Conservation (phyloP, 1,140 invertebrate genomes). For the Ptiloglossa arizonensis region DNA sequence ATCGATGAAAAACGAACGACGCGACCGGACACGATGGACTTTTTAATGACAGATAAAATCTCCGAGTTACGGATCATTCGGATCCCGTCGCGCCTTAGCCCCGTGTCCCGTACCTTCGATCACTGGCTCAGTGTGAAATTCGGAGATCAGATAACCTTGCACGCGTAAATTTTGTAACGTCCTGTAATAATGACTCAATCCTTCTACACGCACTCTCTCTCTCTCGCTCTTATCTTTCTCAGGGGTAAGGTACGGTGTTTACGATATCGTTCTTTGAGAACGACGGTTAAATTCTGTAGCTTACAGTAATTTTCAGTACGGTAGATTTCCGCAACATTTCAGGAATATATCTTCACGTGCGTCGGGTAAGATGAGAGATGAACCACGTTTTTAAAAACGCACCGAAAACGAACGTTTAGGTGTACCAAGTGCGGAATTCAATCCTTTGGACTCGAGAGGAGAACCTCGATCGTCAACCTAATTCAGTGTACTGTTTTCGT, state of each 20-base stretch:
- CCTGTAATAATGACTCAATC: background rate
- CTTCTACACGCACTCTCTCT: background rate
- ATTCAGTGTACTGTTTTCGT: too few species aligned
- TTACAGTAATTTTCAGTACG: background rate
- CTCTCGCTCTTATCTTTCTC: too few species aligned
- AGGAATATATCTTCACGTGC: too few species aligned
- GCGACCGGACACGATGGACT: background rate
- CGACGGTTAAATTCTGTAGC: too few species aligned
- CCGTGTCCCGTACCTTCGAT: background rate
- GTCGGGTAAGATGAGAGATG: too few species aligned
- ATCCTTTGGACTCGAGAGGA: too few species aligned
- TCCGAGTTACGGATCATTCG: constrained; percentile 5
- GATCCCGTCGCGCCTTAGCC: background rate
- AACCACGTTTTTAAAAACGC: too few species aligned
- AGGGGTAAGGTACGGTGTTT: too few species aligned
- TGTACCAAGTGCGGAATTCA: too few species aligned
- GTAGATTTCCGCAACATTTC: background rate
- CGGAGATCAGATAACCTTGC: background rate
- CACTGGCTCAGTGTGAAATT: background rate
- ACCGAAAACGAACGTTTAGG: too few species aligned
- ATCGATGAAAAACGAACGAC: constrained; percentile 44
- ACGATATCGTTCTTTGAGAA: too few species aligned
- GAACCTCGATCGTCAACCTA: too few species aligned
- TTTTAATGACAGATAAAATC: constrained; percentile 43
- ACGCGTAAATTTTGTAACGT: background rate